phyloP scores from a whole-genome alignment of 2,797 vertebrate species.

The Chromis chromis region DNA sequence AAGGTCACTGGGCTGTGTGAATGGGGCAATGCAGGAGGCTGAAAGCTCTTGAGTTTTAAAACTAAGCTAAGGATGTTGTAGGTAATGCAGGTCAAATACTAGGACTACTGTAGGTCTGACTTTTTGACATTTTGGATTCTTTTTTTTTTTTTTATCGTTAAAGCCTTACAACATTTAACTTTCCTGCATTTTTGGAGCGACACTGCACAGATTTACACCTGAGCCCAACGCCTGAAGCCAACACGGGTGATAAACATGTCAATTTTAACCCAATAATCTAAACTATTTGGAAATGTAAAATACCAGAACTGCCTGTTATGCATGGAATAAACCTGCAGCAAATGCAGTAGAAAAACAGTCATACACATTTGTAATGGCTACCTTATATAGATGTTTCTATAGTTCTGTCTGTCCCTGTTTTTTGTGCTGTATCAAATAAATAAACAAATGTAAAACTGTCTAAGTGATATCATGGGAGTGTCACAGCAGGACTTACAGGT shows the following conservation, averaged over 20 bases:
- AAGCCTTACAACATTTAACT: background rate
- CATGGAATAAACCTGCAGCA: background rate
- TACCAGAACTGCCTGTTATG: background rate
- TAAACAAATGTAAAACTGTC: conserved; percentile 26
- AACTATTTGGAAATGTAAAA: conserved; percentile 2
- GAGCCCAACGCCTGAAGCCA: background rate
- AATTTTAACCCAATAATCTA: conserved; percentile 8
- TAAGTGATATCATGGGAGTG: conserved; percentile 6
- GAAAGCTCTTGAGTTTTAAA: background rate
- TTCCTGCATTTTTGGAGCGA: background rate
- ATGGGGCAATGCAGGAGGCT: background rate
- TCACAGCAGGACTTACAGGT: background rate
- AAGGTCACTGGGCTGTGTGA: conserved; percentile 50
- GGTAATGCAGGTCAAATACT: background rate
- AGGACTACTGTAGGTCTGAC: background rate
- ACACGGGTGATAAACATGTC: background rate
- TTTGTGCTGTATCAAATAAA: background rate
- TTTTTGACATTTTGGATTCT: background rate
- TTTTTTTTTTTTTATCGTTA: background rate
- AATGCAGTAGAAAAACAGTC: background rate
- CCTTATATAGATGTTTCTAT: background rate
- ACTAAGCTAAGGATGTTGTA: background rate
- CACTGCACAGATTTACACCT: background rate
- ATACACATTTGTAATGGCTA: background rate
- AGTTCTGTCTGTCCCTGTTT: background rate